Evolutionary conservation across 2,888 invertebrate genomes (phyloP).

Genomic region (Eupsilia transversa): DNA sequence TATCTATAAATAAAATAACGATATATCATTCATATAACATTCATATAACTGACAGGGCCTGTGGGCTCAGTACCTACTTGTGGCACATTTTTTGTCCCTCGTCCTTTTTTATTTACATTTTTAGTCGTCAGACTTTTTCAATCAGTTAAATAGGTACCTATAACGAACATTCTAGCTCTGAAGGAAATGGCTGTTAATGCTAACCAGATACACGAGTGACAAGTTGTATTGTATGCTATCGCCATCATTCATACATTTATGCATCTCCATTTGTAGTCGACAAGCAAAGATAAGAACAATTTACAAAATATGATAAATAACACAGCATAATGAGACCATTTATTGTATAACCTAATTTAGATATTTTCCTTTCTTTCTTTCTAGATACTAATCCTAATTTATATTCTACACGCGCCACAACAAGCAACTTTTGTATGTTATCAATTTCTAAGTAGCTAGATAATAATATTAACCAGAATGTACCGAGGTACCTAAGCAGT

Average conservation of each 20-base stretch:
- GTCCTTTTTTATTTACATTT: constrained; percentile 12
- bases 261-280: neutral
- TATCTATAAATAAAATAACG: constrained; percentile 2
- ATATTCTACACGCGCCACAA: neutral
- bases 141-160: neutral
- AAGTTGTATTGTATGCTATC: neutral
- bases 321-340: neutral
- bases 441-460: constrained; percentile 2
- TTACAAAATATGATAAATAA: neutral
- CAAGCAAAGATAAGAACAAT: constrained; percentile 5
- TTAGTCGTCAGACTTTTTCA: neutral
- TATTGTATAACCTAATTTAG: constrained; percentile 1
- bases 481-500: neutral
- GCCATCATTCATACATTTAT: neutral
- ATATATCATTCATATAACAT: constrained; percentile 3
- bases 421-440: neutral
- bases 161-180: neutral
- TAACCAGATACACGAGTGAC: neutral
- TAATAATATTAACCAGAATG: neutral
- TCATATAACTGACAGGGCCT: constrained; percentile 28
- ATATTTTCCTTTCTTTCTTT: no score
- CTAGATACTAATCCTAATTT: constrained; percentile 11
- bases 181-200: neutral
- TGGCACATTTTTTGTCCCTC: constrained; percentile 7
- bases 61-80: constrained; percentile 15